A percentile compares a stretch with the other conserved stretches of the same genome.
Conservation (phyloP, 1,140 invertebrate genomes). For the Leptinotarsa defecta region DNA sequence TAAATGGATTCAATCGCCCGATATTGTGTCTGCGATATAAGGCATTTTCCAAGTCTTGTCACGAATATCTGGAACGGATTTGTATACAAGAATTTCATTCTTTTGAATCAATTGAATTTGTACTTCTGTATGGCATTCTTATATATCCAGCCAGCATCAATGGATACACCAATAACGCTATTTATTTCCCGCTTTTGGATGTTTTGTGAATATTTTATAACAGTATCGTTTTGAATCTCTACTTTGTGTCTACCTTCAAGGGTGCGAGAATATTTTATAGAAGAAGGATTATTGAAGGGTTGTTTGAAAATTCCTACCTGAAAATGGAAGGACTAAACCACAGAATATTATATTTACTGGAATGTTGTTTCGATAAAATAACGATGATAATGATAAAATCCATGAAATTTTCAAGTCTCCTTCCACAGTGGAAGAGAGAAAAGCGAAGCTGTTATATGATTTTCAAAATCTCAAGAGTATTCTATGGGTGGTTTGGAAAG, state of each 20-base stretch:
- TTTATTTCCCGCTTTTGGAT: neutral
- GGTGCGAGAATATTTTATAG: too few species aligned
- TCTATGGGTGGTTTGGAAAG: too few species aligned
- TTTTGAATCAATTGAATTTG: conserved; percentile 26
- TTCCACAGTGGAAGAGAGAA: too few species aligned
- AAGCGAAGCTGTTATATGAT: too few species aligned
- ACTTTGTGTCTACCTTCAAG: neutral
- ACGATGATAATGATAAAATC: too few species aligned
- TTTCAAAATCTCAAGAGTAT: too few species aligned
- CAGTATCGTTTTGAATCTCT: neutral
- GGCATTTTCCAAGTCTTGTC: conserved; percentile 29
- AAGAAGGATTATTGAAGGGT: too few species aligned
- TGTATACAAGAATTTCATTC: conserved; percentile 32
- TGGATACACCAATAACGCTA: conserved; percentile 9
- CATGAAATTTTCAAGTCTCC: too few species aligned
- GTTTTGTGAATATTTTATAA: conserved; percentile 6
- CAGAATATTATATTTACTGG: too few species aligned
- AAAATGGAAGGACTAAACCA: too few species aligned
- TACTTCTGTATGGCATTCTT: conserved; percentile 11
- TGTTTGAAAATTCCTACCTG: too few species aligned
- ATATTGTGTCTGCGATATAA: conserved; percentile 29
- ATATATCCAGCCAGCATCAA: conserved; percentile 16
- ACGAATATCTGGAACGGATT: conserved; percentile 27
- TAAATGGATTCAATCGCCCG: conserved; percentile 26
- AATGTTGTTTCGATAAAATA: too few species aligned